These are phyloP conservation scores for Strix uralensis DNA, from an alignment of 2,113 vertebrate genomes.

Conservation along the genomic window DNA sequence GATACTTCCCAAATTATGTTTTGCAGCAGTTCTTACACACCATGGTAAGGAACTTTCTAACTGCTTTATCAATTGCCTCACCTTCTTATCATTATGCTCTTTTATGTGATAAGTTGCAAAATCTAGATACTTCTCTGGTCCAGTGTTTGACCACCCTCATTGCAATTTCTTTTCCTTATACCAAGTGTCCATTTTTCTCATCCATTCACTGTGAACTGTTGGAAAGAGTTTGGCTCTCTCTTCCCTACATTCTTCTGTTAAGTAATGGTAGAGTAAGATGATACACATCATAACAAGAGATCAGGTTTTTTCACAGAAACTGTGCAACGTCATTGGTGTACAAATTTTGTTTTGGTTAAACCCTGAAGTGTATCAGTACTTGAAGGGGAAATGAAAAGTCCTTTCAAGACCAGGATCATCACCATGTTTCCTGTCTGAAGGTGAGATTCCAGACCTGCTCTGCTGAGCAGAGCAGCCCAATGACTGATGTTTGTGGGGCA, in stretches of 20 bases:
- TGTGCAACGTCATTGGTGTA: not conserved
- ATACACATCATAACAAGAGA: not conserved
- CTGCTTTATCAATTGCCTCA: not conserved
- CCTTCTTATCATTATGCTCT: not conserved
- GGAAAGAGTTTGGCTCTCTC: not conserved
- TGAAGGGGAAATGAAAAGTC: not conserved
- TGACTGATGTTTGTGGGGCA: accelerated
- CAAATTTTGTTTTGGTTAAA: not conserved
- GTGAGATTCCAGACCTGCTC: not conserved
- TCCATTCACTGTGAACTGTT: not conserved
- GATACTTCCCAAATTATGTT: not conserved
- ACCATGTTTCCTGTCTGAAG: not conserved
- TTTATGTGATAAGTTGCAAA: not conserved
- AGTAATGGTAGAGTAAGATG: not conserved
- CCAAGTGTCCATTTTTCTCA: not conserved
- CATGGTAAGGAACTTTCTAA: not conserved
- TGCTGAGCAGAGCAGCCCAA: not conserved
- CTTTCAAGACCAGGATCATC: not conserved
- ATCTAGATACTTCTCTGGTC: not conserved
- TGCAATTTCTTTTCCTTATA: not conserved
- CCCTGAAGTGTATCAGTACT: not conserved
- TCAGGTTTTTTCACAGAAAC: not conserved
- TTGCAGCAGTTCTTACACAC: not conserved
- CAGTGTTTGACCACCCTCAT: not conserved
- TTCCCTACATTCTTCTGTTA: not conserved